Conservation (phyloP, 2,888 invertebrate species). For the Caenorhabditis sulstoni region DNA sequence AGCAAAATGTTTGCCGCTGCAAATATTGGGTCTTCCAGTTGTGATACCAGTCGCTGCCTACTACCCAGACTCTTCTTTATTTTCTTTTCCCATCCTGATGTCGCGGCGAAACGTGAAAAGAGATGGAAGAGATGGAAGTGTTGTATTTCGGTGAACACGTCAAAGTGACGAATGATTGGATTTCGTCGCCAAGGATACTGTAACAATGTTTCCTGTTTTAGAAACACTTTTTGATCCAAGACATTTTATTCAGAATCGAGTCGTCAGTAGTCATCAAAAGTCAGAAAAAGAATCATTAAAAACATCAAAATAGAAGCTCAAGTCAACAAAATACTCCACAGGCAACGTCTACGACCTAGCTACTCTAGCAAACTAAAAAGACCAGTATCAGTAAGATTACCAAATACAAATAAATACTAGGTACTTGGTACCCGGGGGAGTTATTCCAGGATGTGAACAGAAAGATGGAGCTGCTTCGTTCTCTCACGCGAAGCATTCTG, state of each 20-base stretch:
- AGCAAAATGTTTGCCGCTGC: conserved; percentile 46
- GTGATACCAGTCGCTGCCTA: conserved; percentile 49
- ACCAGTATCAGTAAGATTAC: neutral
- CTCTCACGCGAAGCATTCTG: neutral
- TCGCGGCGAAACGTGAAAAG: too few relatives aligned
- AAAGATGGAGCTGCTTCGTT: neutral
- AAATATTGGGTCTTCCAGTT: conserved; percentile 55
- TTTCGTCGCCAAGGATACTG: neutral
- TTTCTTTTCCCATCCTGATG: conserved; percentile 2
- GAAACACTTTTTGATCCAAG: conserved; percentile 26
- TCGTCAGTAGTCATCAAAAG: conserved; percentile 32
- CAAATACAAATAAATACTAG: neutral
- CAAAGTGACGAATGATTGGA: neutral
- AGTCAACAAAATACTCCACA: conserved; percentile 9
- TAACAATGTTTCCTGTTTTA: neutral
- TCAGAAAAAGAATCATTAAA: conserved; percentile 25
- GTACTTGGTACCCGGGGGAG: conserved; percentile 14
- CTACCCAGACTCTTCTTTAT: conserved; percentile 7
- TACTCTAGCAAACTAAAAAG: neutral
- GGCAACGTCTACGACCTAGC: neutral
- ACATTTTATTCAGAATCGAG: conserved; percentile 19
- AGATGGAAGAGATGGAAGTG: neutral
- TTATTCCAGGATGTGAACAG: too few relatives aligned
- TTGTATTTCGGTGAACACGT: conserved; percentile 3
- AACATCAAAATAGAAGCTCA: neutral